A percentile compares a stretch with the other conserved stretches of the same genome.
phyloP scores from a whole-genome alignment of 2,113 vertebrate genomes.

The Ictidomys tridecemlineatus region DNA sequence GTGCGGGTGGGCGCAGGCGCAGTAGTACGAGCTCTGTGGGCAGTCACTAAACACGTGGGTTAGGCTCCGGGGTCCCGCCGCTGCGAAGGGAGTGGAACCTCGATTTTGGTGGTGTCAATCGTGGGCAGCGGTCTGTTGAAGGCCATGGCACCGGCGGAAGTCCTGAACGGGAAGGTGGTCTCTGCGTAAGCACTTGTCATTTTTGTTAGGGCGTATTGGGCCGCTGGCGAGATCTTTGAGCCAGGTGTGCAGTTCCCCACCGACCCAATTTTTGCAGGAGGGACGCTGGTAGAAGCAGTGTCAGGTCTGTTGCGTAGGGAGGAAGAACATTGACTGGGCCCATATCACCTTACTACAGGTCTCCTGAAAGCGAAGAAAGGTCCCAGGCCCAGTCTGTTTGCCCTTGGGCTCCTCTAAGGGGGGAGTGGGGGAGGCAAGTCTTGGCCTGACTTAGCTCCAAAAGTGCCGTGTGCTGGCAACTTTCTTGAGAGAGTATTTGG shows the following conservation, averaged over 20 bases:
- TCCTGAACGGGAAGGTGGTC: constrained; percentile 88
- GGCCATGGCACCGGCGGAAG: constrained; percentile 86
- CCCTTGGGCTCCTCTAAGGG: not conserved
- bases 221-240: not conserved
- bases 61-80: not conserved
- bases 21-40: fast-evolving
- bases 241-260: not conserved
- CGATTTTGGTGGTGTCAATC: not conserved
- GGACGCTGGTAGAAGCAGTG: not conserved
- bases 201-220: not conserved
- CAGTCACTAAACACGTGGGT: constrained; percentile 59
- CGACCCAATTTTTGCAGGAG: not conserved
- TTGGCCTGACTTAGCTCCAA: fast-evolving
- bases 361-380: not conserved
- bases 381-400: not conserved
- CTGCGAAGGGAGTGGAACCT: not conserved
- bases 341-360: not conserved
- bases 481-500: not conserved
- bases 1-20: constrained; percentile 15
- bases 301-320: not conserved
- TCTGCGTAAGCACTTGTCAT: constrained; percentile 85
- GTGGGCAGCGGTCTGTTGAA: constrained; percentile 42
- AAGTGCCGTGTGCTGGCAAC: not conserved
- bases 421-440: not conserved
- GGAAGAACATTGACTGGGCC: not conserved